Conservation (phyloP, 2,113 vertebrate genomes). For the Murina feae region DNA sequence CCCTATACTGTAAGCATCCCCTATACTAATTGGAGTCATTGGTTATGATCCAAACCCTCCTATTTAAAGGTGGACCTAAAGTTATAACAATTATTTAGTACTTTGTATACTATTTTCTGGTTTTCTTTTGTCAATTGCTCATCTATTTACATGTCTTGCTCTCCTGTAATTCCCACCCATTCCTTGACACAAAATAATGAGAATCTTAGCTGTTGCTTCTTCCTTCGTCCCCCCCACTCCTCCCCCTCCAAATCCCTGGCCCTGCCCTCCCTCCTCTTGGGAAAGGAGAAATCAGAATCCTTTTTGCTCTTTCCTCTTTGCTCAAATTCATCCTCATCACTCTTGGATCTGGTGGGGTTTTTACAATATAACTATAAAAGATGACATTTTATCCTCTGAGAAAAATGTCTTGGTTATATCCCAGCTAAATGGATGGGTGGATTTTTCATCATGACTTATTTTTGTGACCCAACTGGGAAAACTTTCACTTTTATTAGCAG, state of each 20-base stretch:
- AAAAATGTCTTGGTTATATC: conserved; percentile 68
- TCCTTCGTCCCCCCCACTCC: no score
- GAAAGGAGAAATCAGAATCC: background rate
- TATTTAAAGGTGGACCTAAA: background rate
- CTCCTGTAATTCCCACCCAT: background rate
- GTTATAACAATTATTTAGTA: background rate
- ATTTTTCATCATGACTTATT: background rate
- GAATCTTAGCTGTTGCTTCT: accelerated
- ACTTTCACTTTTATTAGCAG: conserved; percentile 67
- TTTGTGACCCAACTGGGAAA: conserved; percentile 65
- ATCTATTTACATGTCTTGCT: background rate
- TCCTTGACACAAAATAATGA: background rate
- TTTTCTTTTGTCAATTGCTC: background rate
- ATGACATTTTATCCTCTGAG: background rate
- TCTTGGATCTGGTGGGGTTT: background rate
- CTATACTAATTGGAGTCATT: background rate
- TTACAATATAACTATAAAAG: background rate
- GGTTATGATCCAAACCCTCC: background rate
- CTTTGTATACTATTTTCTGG: background rate
- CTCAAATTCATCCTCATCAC: background rate
- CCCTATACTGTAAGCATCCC: background rate
- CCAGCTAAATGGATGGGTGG: background rate
- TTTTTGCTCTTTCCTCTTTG: background rate
- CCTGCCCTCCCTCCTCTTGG: no score
- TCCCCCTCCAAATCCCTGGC: accelerated